A percentile compares a stretch with the other conserved stretches of the same genome.
Conservation (phyloP, 2,888 invertebrate genomes). For the Harmothoe impar region DNA sequence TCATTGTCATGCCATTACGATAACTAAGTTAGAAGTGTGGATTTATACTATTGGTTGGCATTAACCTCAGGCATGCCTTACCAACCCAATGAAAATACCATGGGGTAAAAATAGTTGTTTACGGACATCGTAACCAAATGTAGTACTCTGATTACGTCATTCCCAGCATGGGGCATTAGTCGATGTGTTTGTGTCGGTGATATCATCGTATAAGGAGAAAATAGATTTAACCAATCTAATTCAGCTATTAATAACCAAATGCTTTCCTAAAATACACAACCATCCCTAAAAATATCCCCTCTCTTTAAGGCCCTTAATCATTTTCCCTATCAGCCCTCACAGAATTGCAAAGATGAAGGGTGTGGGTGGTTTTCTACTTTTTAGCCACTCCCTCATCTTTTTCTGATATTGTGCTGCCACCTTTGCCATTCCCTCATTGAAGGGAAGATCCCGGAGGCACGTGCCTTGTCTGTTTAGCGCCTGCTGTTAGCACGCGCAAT, state of each 20-base stretch:
- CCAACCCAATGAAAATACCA: background rate
- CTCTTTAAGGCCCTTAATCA: background rate
- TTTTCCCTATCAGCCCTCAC: background rate
- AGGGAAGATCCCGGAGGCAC: background rate
- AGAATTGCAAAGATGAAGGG: background rate
- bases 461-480: background rate
- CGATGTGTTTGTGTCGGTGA: background rate
- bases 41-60: too few relatives aligned
- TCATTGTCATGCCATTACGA: too few relatives aligned
- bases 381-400: background rate
- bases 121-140: background rate
- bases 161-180: background rate
- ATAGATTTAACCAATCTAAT: background rate
- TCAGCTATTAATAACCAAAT: background rate
- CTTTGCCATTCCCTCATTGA: constrained; percentile 14
- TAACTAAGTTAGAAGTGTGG: too few relatives aligned
- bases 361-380: background rate
- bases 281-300: background rate
- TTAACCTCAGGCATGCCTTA: too few relatives aligned
- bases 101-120: background rate
- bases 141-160: background rate
- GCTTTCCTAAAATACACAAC: background rate
- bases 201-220: background rate
- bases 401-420: background rate
- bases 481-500: background rate